Percentiles rank a stretch among this genome's conserved stretches.
Evolutionary conservation across 37 sponge, comb jelly and placozoan genomes (phyloP).

Genomic region (Aphrocallistes beatrix): DNA sequence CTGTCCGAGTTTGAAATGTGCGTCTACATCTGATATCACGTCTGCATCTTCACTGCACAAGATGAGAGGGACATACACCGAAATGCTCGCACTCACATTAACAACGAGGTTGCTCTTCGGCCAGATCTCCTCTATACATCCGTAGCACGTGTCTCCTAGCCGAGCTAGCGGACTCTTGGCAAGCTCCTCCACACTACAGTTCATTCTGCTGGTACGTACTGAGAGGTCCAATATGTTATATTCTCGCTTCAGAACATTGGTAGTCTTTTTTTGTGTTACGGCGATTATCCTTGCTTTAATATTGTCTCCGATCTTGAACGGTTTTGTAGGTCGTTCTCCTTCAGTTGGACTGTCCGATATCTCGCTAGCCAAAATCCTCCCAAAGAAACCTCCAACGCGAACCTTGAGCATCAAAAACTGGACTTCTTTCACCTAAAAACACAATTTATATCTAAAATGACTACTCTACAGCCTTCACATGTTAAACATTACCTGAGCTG

Average conservation of each 20-base stretch:
- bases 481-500: background rate
- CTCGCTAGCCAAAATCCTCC: background rate
- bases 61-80: background rate
- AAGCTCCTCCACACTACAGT: background rate
- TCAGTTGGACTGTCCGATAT: background rate
- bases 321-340: background rate
- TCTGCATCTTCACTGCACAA: background rate
- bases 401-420: background rate
- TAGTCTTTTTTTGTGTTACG: background rate
- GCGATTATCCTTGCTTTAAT: background rate
- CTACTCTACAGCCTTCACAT: too few relatives aligned
- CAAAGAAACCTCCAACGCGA: background rate
- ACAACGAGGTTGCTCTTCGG: background rate
- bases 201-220: background rate
- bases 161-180: background rate
- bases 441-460: background rate
- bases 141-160: background rate
- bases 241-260: background rate
- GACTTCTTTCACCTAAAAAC: background rate
- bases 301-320: background rate
- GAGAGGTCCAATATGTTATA: background rate
- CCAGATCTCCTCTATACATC: background rate
- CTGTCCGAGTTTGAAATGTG: background rate
- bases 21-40: background rate
- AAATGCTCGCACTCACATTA: background rate